phyloP scores from a whole-genome alignment of 2,797 vertebrate species.

The Chanos chanos region DNA sequence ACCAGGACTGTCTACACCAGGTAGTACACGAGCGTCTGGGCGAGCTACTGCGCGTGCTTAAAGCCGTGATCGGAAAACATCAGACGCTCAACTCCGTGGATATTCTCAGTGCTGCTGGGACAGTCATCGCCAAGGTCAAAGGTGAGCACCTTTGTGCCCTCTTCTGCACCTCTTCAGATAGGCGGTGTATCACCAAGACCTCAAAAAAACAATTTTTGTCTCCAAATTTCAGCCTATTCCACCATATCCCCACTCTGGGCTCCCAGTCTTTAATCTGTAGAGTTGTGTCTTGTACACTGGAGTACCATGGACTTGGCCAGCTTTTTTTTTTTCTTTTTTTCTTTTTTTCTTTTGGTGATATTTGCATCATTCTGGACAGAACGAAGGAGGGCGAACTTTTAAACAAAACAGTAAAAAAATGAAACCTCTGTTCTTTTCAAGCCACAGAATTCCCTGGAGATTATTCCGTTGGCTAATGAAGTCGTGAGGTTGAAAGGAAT shows the following conservation, averaged over 20 bases:
- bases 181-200: no score
- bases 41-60: slow-evolving; percentile 87
- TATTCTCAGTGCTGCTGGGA: slow-evolving; percentile 90
- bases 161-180: no score
- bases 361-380: neutral
- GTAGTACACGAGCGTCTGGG: slow-evolving; percentile 88
- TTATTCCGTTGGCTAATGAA: slow-evolving; percentile 1
- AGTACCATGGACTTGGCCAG: neutral
- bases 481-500: neutral
- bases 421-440: slow-evolving; percentile 6
- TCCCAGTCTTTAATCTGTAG: no score
- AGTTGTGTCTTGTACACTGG: neutral
- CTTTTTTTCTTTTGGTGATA: neutral
- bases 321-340: neutral
- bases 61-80: slow-evolving; percentile 88
- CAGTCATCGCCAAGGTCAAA: slow-evolving; percentile 92
- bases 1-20: slow-evolving; percentile 84
- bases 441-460: neutral
- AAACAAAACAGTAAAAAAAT: neutral
- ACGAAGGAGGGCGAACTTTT: no score
- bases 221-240: neutral
- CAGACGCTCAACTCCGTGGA: slow-evolving; percentile 92
- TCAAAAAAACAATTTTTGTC: neutral
- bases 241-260: neutral
- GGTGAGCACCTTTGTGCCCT: slow-evolving; percentile 82